Evolutionary conservation across 2,113 vertebrate species (phyloP).

Genomic region (Chlorodrepanis virens): DNA sequence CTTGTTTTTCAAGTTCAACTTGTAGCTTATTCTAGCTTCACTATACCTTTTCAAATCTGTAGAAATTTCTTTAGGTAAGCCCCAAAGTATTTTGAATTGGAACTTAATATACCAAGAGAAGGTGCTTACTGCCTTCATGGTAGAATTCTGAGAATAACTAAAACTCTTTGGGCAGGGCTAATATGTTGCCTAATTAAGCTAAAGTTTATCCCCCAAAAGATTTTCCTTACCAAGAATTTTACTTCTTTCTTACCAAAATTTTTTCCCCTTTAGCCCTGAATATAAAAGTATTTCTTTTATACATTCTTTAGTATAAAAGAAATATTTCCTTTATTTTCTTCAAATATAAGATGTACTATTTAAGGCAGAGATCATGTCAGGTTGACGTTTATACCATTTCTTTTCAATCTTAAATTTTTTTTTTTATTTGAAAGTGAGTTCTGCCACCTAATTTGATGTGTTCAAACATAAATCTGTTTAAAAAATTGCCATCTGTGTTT

Average conservation of each 20-base stretch:
- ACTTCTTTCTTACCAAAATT: neutral
- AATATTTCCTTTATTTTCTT: neutral
- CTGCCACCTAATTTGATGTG: neutral
- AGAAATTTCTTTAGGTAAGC: neutral
- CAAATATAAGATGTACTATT: neutral
- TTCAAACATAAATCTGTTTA: neutral
- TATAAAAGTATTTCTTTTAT: too few species aligned
- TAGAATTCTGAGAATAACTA: neutral
- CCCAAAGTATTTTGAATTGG: neutral
- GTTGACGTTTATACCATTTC: neutral
- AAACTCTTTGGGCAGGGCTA: neutral
- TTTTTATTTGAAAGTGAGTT: neutral
- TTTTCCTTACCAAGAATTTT: neutral
- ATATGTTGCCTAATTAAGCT: neutral
- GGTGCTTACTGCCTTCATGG: neutral
- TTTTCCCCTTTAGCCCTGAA: neutral
- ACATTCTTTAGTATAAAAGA: too few species aligned
- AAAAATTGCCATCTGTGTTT: neutral
- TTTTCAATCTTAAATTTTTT: neutral
- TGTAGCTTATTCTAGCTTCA: neutral
- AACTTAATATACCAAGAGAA: neutral
- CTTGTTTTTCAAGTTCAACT: neutral
- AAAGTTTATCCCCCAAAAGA: neutral
- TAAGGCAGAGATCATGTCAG: neutral
- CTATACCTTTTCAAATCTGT: neutral